Evolutionary conservation across 1,140 invertebrate genomes (phyloP), one percentile per base, ranked within the genome.

Genomic region (Drosophila oshimai): DNA sequence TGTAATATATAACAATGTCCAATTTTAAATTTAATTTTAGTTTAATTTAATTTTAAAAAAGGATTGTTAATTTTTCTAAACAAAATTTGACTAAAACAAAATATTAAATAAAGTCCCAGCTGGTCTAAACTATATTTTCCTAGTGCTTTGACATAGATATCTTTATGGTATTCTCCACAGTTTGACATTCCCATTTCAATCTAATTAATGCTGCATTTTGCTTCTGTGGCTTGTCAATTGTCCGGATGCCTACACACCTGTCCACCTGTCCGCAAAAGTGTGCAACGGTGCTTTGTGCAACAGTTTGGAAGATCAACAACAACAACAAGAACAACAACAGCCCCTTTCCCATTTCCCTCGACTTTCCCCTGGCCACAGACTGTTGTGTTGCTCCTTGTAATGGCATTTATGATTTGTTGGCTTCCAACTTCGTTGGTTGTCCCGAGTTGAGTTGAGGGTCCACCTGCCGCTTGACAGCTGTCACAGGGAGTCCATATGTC

Each of bases 361-460:
- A n/a, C 15, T 18, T n/a, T n/a, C 12, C 7, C 17, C 9, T 33
- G 33, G 20, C 31, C 20, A 22, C 41, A 24, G 20, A 46, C 12
- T 24, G 64, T 57, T 24, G 64, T 57, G 64, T 24, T 37, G n/a
- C 37, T 61, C 47, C 36, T 54, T 49, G 45, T 75, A 72, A 75
- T 75, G 60, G 65, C 71, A 84, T 86, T 84, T 86, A 84, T 86
- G 80, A 80, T 84, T 84, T 86, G 70, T 67, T 86, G 58, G 55
- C 68, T 60, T 47, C 47, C 62, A 57, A 47, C 53, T 50, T 28
- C 31, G 61, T 67, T 54, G 20, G 22, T 6, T 42, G 50, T 12
- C 17, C 22, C 22, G 34, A 24, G 13, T 31, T 22, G 37, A 6
- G 37, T 20, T 20, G 28, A n/a, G 45, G 22, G 28, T 24, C 37